A percentile compares a stretch with the other conserved stretches of the same genome.
These are phyloP conservation scores for Semaprochilodus insignis DNA, from an alignment of 2,797 vertebrate genomes.

Conservation along the genomic window DNA sequence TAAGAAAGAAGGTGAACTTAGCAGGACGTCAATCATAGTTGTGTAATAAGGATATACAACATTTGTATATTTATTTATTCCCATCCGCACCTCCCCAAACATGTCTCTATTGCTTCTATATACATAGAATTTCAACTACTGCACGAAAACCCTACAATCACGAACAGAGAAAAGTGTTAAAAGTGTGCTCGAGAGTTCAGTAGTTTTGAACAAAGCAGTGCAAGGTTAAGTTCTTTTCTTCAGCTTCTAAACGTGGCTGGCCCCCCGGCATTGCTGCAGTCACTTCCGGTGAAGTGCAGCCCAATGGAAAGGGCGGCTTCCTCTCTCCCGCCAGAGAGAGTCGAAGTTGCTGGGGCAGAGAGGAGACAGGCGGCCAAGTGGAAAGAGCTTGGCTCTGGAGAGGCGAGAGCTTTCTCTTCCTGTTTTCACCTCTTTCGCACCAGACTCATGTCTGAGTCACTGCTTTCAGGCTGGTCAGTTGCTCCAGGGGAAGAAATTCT, in stretches of 20 bases:
- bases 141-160: slow-evolving; percentile 20
- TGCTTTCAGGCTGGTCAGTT: slow-evolving; percentile 15
- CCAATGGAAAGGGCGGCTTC: slow-evolving; percentile 7
- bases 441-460: slow-evolving; percentile 9
- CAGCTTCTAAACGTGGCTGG: neutral
- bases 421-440: slow-evolving; percentile 34
- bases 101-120: slow-evolving; percentile 30
- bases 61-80: slow-evolving; percentile 10
- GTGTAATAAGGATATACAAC: neutral
- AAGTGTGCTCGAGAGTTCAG: slow-evolving; percentile 33
- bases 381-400: slow-evolving; percentile 17
- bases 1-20: neutral
- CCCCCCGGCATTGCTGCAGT: neutral
- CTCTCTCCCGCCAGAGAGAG: slow-evolving; percentile 25
- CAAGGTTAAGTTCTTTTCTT: neutral
- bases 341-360: neutral
- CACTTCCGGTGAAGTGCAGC: slow-evolving; percentile 13
- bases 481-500: slow-evolving; percentile 16
- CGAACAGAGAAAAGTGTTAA: slow-evolving; percentile 20
- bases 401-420: slow-evolving; percentile 31
- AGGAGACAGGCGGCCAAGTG: neutral
- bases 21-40: neutral
- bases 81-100: neutral
- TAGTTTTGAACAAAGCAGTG: slow-evolving; percentile 39
- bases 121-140: slow-evolving; percentile 18